These are phyloP conservation scores for Mesodorylaimus sp. DNA, from an alignment of 2,888 invertebrate genomes.

Conservation along the genomic window DNA sequence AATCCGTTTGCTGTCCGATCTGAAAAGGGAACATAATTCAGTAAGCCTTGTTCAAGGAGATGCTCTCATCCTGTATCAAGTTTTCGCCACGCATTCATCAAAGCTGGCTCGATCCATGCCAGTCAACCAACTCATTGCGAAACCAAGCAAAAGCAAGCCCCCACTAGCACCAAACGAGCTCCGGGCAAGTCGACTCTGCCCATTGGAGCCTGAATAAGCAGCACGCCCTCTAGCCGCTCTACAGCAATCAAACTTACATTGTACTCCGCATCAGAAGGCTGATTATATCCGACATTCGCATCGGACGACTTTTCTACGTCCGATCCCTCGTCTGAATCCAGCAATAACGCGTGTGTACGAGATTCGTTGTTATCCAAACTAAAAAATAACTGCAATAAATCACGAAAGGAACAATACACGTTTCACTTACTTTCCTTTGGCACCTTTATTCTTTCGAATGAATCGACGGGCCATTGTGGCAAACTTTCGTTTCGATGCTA, in stretches of 20 bases:
- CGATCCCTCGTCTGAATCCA: background rate
- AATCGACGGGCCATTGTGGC: constrained; percentile 1
- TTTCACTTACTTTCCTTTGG: background rate
- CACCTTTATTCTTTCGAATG: background rate
- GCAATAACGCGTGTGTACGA: background rate
- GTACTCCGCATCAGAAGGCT: background rate
- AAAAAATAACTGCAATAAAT: background rate
- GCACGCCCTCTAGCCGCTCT: no score
- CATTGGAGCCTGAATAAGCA: no score
- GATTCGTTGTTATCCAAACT: background rate
- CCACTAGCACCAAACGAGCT: no score
- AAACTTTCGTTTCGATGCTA: constrained; percentile 1
- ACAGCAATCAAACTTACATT: background rate
- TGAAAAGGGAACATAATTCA: background rate
- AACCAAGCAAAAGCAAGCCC: no score
- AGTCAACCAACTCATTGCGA: no score
- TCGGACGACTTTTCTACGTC: background rate
- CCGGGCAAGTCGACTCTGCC: no score
- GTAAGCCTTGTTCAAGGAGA: background rate
- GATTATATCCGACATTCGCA: background rate
- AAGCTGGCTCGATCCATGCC: no score
- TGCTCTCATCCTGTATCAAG: background rate
- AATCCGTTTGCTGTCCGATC: background rate
- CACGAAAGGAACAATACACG: background rate
- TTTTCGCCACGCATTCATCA: no score